Evolutionary conservation across 2,888 invertebrate species (phyloP).

Genomic region (Lithodes maja): DNA sequence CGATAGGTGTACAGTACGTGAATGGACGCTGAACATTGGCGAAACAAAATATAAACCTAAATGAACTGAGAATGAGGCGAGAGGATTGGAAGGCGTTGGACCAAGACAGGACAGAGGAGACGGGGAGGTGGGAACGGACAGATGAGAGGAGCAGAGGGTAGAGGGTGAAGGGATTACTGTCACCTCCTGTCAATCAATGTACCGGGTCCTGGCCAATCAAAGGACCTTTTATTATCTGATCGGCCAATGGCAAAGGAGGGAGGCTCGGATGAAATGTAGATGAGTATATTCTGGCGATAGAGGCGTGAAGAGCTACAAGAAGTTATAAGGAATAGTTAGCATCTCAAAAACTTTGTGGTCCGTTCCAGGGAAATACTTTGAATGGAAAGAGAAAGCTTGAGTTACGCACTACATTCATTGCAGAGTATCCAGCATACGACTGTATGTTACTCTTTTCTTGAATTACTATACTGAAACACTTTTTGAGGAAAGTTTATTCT

Average conservation of each 20-base stretch:
- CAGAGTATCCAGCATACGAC: too few species aligned
- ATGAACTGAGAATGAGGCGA: not conserved
- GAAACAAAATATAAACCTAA: too few species aligned
- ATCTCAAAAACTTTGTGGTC: too few species aligned
- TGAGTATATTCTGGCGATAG: not conserved
- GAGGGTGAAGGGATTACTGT: slow-evolving; percentile 11
- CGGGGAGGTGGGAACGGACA: not conserved
- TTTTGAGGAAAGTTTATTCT: too few species aligned
- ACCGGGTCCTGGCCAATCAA: not conserved
- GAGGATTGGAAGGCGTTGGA: not conserved
- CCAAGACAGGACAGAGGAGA: not conserved
- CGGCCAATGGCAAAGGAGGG: slow-evolving; percentile 3
- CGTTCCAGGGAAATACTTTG: too few species aligned
- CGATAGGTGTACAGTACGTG: too few species aligned
- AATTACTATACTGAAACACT: too few species aligned
- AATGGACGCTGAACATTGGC: too few species aligned
- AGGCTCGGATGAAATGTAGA: not conserved
- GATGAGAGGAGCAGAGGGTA: not conserved
- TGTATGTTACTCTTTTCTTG: too few species aligned
- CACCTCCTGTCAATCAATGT: slow-evolving; percentile 13
- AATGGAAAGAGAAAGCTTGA: too few species aligned
- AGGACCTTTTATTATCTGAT: slow-evolving; percentile 10
- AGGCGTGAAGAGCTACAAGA: not conserved
- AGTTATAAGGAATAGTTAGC: too few species aligned
- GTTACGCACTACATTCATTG: too few species aligned